Evolutionary conservation across 2,888 invertebrate genomes (phyloP).

Genomic region (Thymelicus acteon): DNA sequence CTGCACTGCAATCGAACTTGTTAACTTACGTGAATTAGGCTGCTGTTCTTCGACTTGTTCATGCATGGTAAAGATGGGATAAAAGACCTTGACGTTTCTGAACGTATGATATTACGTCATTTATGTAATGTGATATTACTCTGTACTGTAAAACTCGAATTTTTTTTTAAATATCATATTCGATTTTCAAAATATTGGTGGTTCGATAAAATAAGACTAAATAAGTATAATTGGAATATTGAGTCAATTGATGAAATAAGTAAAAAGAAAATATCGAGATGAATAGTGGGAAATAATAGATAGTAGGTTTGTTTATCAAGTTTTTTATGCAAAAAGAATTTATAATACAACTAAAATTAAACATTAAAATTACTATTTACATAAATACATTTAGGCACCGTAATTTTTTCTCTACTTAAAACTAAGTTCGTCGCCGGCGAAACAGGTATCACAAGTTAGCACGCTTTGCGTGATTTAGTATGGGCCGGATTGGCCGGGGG

Average conservation of each 20-base stretch:
- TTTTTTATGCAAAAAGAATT: slow-evolving; percentile 81
- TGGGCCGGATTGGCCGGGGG: slow-evolving; percentile 88
- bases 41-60: slow-evolving; percentile 56
- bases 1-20: no score
- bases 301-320: slow-evolving; percentile 42
- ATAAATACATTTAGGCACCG: slow-evolving; percentile 86
- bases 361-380: slow-evolving; percentile 85
- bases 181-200: slow-evolving; percentile 6
- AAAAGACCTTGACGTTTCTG: slow-evolving; percentile 44
- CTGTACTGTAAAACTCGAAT: slow-evolving; percentile 24
- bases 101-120: slow-evolving; percentile 35
- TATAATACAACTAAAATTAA: slow-evolving; percentile 82
- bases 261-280: neutral
- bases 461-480: slow-evolving; percentile 79
- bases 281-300: slow-evolving; percentile 29
- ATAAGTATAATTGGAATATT: neutral
- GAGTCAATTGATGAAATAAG: neutral
- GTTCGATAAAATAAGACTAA: neutral
- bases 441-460: slow-evolving; percentile 81
- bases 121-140: slow-evolving; percentile 28
- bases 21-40: no score
- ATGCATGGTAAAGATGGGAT: slow-evolving; percentile 52
- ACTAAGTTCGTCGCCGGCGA: slow-evolving; percentile 79
- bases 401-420: slow-evolving; percentile 84
- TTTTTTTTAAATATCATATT: neutral